Base-by-base conservation (phyloP, 1,140 invertebrate species). In the Papilio polyxenes region DNA sequence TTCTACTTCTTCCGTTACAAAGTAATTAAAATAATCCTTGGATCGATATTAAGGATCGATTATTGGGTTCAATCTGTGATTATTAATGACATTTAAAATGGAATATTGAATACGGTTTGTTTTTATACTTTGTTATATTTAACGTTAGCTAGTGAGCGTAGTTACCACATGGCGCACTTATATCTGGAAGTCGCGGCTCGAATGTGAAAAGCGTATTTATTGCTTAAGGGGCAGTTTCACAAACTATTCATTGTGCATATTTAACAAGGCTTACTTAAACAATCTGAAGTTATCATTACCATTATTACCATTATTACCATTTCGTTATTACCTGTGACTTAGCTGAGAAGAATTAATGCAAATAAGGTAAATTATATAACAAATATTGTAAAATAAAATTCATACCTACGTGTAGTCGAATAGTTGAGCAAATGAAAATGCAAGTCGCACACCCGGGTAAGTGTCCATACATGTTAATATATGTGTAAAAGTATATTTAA, bases 141-240 rank as follows among this genome's bases (percentile, higher is more conserved):
- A 31, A 31, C 23, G 23, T 48, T 53, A 77, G 11, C 23, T 8
- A 17, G 51, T 44, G 53, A 59, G 49, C 51, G 76, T 40, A 78
- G 31, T 44, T 62, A 20, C 75, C 49, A 51, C 51, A 31, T 59
- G 51, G 31, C 51, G 76, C 76, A 17, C 49, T 49, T 53, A 77
- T 77, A 53, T 53, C 65, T 69, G 65, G 75, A 53, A 77, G 49
- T 53, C 75, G 48, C 75, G 13, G 23, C 49, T 77, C 75, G 75
- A 51, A 77, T 53, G 49, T 51, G 20, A 76, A 76, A 69, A 23
- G 65, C n/a, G n/a, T 69, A 69, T 69, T 69, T 69, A 69, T 69
- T 69, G 65, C 31, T 69, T 69, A 69, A 69, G 65, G 65, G 65
- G 65, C 65, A 69, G 31, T 69, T 69, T 69, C 65, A 69, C 23